Conservation (phyloP, 2,113 vertebrate species). For the Sakesphorus luctuosus region DNA sequence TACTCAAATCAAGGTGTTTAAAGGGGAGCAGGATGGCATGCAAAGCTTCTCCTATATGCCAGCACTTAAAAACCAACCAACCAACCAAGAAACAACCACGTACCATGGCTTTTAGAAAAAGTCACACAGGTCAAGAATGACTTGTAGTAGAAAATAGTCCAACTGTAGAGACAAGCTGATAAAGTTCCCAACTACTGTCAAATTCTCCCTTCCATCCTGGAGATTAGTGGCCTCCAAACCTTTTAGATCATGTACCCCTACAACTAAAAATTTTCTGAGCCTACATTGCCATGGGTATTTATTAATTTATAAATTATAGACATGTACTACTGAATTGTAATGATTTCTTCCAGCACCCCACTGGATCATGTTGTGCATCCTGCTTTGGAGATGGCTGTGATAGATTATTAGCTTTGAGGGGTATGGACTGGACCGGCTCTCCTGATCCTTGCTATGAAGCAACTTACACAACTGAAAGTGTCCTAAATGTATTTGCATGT, state of each 20-base stretch:
- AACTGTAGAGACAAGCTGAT: background rate
- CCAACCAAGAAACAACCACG: background rate
- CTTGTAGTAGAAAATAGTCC: background rate
- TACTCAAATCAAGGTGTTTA: background rate
- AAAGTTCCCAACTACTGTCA: background rate
- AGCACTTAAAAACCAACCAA: background rate
- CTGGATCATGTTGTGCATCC: background rate
- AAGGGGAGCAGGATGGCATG: background rate
- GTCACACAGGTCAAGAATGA: background rate
- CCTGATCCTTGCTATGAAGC: background rate
- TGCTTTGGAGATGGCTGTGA: background rate
- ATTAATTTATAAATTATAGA: background rate
- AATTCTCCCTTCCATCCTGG: background rate
- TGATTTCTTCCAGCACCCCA: background rate
- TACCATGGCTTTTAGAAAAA: background rate
- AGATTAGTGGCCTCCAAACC: background rate
- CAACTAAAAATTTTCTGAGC: background rate
- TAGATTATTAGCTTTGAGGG: background rate
- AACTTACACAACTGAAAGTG: background rate
- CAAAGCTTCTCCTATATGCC: background rate
- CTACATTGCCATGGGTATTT: background rate
- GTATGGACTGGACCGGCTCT: background rate
- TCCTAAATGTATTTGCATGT: background rate
- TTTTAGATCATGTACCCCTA: background rate
- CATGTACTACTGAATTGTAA: background rate